These are phyloP conservation scores for Cetonia aurata DNA, from an alignment of 2,888 invertebrate genomes.

Conservation along the genomic window DNA sequence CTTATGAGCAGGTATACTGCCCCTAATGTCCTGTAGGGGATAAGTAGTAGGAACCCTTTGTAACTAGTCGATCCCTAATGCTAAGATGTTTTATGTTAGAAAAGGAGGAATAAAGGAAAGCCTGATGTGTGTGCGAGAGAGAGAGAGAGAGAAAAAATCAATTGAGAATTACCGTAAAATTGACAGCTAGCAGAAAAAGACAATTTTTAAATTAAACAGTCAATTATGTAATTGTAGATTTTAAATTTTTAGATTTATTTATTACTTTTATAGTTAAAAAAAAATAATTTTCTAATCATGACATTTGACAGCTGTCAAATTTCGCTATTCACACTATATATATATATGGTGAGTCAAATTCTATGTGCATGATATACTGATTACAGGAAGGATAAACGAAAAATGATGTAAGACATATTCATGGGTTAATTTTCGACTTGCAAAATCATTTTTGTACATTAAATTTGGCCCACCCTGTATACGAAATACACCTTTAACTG, in stretches of 20 bases:
- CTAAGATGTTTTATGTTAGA: conserved; percentile 28
- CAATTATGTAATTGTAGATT: conserved; percentile 9
- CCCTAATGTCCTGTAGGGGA: conserved; percentile 28
- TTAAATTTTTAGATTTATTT: conserved; percentile 9
- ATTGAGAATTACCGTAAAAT: background rate
- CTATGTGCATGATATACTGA: no score
- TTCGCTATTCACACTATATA: background rate
- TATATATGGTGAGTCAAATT: no score
- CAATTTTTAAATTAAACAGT: conserved; percentile 1
- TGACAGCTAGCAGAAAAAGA: conserved; percentile 12
- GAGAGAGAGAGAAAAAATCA: background rate
- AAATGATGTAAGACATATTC: no score
- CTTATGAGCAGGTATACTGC: conserved; percentile 29
- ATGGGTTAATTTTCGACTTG: no score
- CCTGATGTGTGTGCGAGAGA: no score
- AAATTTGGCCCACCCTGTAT: no score
- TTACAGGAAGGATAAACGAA: no score
- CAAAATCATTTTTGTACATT: no score
- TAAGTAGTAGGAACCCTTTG: conserved; percentile 25
- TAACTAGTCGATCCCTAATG: conserved; percentile 28
- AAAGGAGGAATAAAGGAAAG: background rate
- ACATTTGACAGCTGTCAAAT: conserved; percentile 2
- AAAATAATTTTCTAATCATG: no score
- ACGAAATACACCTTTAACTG: no score
- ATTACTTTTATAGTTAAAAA: background rate